Percentiles rank a stretch among this genome's conserved stretches.
Evolutionary conservation across 2,888 invertebrate species (phyloP).

Genomic region (Schrankia costaestrigalis): DNA sequence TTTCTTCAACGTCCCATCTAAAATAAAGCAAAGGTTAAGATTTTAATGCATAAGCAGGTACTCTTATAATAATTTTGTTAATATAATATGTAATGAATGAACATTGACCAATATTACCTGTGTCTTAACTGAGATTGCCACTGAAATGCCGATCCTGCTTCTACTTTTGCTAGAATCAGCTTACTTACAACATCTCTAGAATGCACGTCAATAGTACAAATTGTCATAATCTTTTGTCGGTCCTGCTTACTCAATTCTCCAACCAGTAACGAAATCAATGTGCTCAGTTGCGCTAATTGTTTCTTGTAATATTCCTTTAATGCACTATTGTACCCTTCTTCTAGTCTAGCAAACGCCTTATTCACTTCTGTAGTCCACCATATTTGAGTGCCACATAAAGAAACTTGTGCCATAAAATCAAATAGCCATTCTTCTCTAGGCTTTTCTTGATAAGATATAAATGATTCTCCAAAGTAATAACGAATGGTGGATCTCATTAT

Average conservation of each 20-base stretch:
- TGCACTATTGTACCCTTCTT: conserved; percentile 98
- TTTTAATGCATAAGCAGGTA: neutral
- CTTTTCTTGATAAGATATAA: conserved; percentile 95
- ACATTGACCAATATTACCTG: conserved; percentile 65
- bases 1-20: conserved; percentile 93
- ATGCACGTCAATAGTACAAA: conserved; percentile 98
- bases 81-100: too few species aligned
- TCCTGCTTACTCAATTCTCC: conserved; percentile 94
- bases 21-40: too few species aligned
- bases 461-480: conserved; percentile 91
- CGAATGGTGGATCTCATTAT: conserved; percentile 93
- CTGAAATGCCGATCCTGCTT: conserved; percentile 93
- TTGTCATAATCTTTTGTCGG: conserved; percentile 98
- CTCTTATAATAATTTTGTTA: too few species aligned
- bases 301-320: conserved; percentile 97
- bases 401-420: conserved; percentile 97
- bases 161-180: conserved; percentile 94
- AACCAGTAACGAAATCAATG: conserved; percentile 91
- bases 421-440: conserved; percentile 97
- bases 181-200: conserved; percentile 97
- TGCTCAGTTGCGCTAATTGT: conserved; percentile 94
- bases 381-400: conserved; percentile 96
- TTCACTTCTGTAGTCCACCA: conserved; percentile 99
- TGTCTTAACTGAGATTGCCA: conserved; percentile 96
- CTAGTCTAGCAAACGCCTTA: conserved; percentile 91